These are phyloP conservation scores for Empis stercorea DNA, from an alignment of 2,888 invertebrate genomes.

Conservation along the genomic window DNA sequence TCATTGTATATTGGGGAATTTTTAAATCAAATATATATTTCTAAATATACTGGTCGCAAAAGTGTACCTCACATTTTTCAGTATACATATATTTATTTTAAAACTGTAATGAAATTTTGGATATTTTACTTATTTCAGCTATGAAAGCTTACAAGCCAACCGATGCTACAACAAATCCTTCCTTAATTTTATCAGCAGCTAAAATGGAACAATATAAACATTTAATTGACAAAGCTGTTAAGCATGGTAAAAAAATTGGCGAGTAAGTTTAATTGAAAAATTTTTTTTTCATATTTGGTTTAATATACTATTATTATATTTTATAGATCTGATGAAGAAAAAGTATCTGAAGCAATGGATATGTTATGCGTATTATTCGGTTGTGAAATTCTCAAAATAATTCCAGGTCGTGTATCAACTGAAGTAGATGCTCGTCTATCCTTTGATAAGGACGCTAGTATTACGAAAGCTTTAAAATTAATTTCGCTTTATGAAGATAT, in stretches of 20 bases:
- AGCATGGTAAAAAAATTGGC: conserved; percentile 61
- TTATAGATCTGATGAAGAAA: conserved; percentile 53
- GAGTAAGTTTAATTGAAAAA: conserved; percentile 33
- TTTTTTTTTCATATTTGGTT: not conserved
- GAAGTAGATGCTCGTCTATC: conserved; percentile 49
- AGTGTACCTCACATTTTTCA: no score
- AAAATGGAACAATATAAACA: conserved; percentile 86
- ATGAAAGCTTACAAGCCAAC: conserved; percentile 96
- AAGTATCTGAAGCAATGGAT: conserved; percentile 77
- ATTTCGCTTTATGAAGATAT: conserved; percentile 81
- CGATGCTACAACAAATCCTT: conserved; percentile 99
- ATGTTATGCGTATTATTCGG: conserved; percentile 93
- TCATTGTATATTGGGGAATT: no score
- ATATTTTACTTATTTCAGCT: conserved; percentile 43
- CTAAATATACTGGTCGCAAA: no score
- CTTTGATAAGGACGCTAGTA: conserved; percentile 84
- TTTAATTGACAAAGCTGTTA: conserved; percentile 79
- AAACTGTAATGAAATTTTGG: no score
- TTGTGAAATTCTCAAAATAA: conserved; percentile 90
- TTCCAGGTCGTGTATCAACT: conserved; percentile 67
- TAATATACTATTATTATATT: not conserved
- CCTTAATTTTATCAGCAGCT: conserved; percentile 88
- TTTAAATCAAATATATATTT: no score
- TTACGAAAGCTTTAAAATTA: conserved; percentile 76
- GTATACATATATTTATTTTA: no score